A percentile compares a stretch with the other conserved stretches of the same genome.
phyloP scores from a whole-genome alignment of 2,888 invertebrate genomes.

The Chydorus sphaericus region DNA sequence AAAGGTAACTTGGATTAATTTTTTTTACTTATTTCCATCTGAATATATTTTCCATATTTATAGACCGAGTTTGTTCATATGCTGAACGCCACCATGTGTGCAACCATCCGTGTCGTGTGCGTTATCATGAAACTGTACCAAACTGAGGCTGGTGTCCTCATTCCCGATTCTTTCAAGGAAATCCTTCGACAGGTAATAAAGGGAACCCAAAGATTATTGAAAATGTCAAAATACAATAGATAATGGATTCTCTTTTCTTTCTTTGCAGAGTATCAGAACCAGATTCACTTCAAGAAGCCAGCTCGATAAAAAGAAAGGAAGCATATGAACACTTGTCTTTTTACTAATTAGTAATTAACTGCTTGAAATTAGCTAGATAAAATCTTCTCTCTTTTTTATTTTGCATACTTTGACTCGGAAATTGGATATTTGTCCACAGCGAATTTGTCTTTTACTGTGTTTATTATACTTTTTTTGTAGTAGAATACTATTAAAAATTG shows the following conservation, averaged over 20 bases:
- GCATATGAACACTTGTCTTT: constrained; percentile 15
- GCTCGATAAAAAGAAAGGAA: constrained; percentile 61
- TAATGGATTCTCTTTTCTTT: constrained; percentile 34
- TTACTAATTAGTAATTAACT: too few relatives aligned
- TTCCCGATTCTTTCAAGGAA: constrained; percentile 42
- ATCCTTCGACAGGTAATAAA: constrained; percentile 35
- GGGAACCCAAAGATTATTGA: not conserved
- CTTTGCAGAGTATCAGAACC: constrained; percentile 54
- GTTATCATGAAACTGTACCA: constrained; percentile 77
- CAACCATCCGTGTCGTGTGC: constrained; percentile 88
- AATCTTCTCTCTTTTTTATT: too few relatives aligned
- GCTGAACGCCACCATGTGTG: constrained; percentile 99
- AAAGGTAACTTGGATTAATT: constrained; percentile 21
- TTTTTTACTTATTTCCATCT: not conserved
- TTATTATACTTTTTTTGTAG: too few relatives aligned
- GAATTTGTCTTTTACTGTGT: too few relatives aligned
- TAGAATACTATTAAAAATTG: too few relatives aligned
- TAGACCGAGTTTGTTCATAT: constrained; percentile 85
- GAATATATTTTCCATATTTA: constrained; percentile 18
- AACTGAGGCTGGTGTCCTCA: constrained; percentile 77
- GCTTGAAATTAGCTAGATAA: too few relatives aligned
- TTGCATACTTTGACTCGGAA: too few relatives aligned
- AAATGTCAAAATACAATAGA: not conserved
- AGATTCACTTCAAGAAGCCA: constrained; percentile 88
- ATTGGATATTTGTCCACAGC: too few relatives aligned